Evolutionary conservation across 2,797 vertebrate genomes (phyloP).

Genomic region (Tadarida brasiliensis): DNA sequence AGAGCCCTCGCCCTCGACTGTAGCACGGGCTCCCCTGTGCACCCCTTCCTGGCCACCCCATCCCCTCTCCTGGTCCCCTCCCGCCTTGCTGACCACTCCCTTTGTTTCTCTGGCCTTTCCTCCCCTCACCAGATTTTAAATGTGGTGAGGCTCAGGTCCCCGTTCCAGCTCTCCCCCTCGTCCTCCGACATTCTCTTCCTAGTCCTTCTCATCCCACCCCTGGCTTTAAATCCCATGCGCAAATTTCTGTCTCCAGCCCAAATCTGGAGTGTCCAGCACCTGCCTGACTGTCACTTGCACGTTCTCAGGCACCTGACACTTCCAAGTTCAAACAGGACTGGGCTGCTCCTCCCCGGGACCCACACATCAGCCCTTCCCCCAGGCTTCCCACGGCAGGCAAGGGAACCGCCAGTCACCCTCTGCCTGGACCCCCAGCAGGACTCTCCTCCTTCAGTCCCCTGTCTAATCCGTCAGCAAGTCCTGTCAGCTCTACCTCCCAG

Average conservation of each 20-base stretch:
- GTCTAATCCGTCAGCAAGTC: too few species aligned
- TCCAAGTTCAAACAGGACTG: not conserved
- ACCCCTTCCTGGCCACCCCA: accelerated
- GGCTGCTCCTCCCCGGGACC: not conserved
- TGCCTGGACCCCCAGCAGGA: not conserved
- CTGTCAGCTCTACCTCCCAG: accelerated
- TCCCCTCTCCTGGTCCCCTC: accelerated
- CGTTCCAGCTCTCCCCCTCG: not conserved
- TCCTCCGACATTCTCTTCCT: not conserved
- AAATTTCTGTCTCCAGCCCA: not conserved
- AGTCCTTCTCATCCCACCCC: not conserved
- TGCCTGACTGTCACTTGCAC: accelerated
- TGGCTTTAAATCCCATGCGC: not conserved
- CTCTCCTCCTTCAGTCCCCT: not conserved
- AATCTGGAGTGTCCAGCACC: not conserved
- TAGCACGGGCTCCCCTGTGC: not conserved
- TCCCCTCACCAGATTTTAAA: not conserved
- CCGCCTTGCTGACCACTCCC: not conserved
- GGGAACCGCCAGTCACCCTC: accelerated
- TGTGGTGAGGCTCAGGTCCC: not conserved
- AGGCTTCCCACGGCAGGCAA: not conserved
- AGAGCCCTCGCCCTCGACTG: accelerated
- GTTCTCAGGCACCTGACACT: not conserved
- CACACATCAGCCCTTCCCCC: not conserved
- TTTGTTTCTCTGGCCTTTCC: not conserved